Conservation (phyloP, 1,140 invertebrate species). For the Macrobrachium rosenbergii region DNA sequence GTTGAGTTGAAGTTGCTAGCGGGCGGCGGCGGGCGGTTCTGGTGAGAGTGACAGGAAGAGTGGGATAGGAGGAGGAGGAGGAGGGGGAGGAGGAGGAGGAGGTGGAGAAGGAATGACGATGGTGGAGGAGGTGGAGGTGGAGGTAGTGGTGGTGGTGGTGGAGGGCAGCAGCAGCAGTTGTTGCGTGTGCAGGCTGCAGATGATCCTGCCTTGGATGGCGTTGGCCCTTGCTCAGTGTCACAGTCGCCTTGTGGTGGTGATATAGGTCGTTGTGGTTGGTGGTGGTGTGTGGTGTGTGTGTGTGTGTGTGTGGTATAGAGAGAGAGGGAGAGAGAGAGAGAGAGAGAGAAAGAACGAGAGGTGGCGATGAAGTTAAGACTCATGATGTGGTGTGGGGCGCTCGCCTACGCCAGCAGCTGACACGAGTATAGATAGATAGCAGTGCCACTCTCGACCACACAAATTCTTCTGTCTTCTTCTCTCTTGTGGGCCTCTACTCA, state of each 20-base stretch:
- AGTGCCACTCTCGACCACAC: too few species aligned
- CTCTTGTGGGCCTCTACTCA: too few species aligned
- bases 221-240: slow-evolving; percentile 57
- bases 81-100: background rate
- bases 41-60: slow-evolving; percentile 8
- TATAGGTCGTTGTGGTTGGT: slow-evolving; percentile 53
- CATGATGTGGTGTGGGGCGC: too few species aligned
- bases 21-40: too few species aligned
- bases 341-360: too few species aligned
- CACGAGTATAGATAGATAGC: too few species aligned
- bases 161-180: slow-evolving; percentile 50
- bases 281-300: slow-evolving; percentile 35
- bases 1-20: background rate
- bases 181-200: slow-evolving; percentile 60
- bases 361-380: too few species aligned
- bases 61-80: too few species aligned
- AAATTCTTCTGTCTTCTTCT: too few species aligned
- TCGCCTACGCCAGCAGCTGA: too few species aligned
- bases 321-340: too few species aligned
- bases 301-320: too few species aligned
- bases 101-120: slow-evolving; percentile 40
- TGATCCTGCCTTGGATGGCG: slow-evolving; percentile 42
- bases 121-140: slow-evolving; percentile 31
- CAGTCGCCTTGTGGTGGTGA: slow-evolving; percentile 61
- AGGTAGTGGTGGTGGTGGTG: slow-evolving; percentile 43